These are phyloP conservation scores for Pangasius larnaudii DNA, from an alignment of 2,797 vertebrate species.

Conservation along the genomic window DNA sequence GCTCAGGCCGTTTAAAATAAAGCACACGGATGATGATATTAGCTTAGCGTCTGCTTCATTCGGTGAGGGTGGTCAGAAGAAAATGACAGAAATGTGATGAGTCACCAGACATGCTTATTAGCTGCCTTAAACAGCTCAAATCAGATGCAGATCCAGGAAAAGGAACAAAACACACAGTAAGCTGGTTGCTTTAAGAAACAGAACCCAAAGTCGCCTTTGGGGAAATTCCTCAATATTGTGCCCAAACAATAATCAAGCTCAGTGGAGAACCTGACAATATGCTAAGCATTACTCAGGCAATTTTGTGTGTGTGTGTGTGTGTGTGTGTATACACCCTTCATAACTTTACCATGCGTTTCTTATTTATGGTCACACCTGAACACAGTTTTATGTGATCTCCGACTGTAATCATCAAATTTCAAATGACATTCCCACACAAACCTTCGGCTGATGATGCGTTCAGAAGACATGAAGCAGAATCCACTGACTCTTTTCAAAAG, in stretches of 20 bases:
- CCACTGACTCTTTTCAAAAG: neutral
- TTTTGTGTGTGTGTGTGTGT: neutral
- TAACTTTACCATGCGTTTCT: slow-evolving; percentile 27
- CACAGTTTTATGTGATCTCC: slow-evolving; percentile 2
- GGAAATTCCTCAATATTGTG: slow-evolving; percentile 36
- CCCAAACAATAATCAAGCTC: slow-evolving; percentile 48
- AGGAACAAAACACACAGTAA: slow-evolving; percentile 19
- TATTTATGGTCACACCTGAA: slow-evolving; percentile 41
- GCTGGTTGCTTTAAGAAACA: slow-evolving; percentile 34
- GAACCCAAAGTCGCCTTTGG: slow-evolving; percentile 29
- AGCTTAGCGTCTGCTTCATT: slow-evolving; percentile 5
- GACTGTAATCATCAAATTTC: slow-evolving; percentile 6
- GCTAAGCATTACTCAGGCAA: neutral
- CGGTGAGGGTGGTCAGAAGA: slow-evolving; percentile 31
- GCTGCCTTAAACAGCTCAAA: slow-evolving; percentile 39
- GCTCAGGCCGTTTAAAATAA: neutral
- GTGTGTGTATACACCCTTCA: neutral
- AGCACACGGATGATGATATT: neutral
- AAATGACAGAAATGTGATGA: slow-evolving; percentile 41
- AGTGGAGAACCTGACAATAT: slow-evolving; percentile 27
- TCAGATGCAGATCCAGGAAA: slow-evolving; percentile 14
- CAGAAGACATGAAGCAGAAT: slow-evolving; percentile 10
- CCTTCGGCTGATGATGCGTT: neutral
- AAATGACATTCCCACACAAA: neutral
- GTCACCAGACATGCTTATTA: slow-evolving; percentile 40